phyloP scores from a whole-genome alignment of 2,797 vertebrate genomes.

The Liasis olivaceus region DNA sequence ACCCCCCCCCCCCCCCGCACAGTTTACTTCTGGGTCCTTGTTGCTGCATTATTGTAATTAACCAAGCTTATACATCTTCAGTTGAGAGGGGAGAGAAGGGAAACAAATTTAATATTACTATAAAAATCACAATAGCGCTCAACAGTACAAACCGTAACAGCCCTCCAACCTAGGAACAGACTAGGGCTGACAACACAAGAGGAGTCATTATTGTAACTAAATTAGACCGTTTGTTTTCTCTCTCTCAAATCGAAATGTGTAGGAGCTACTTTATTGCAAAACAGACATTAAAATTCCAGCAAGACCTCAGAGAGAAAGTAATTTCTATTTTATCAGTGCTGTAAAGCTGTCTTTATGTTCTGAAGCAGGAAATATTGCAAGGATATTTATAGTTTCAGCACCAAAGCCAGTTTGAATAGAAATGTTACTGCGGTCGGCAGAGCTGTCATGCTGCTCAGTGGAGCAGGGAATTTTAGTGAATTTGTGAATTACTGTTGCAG shows the following conservation, averaged over 20 bases:
- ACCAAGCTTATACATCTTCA: constrained; percentile 48
- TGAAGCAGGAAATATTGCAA: constrained; percentile 81
- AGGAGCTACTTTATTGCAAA: constrained; percentile 83
- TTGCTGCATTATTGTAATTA: constrained; percentile 62
- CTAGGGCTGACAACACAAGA: constrained; percentile 70
- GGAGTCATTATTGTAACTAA: constrained; percentile 83
- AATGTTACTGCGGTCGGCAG: constrained; percentile 77
- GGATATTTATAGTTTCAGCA: constrained; percentile 81
- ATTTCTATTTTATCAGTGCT: constrained; percentile 86
- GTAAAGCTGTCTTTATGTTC: constrained; percentile 84
- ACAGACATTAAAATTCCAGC: constrained; percentile 84
- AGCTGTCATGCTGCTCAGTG: constrained; percentile 78
- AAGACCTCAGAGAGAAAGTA: constrained; percentile 83
- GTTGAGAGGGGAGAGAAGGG: constrained; percentile 57
- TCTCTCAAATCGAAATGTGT: constrained; percentile 80
- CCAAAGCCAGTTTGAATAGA: constrained; percentile 82
- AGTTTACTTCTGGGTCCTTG: constrained; percentile 41
- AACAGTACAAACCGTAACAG: constrained; percentile 55
- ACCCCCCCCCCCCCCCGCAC: not conserved
- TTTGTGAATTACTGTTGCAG: constrained; percentile 77
- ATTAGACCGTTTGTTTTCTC: constrained; percentile 82
- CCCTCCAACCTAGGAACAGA: constrained; percentile 57
- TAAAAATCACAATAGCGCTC: constrained; percentile 68
- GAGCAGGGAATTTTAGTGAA: constrained; percentile 80
- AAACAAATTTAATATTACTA: constrained; percentile 65